Percentiles rank a stretch among this genome's conserved stretches.
Evolutionary conservation across 2,888 invertebrate species (phyloP).

Genomic region (Hyles lineata): DNA sequence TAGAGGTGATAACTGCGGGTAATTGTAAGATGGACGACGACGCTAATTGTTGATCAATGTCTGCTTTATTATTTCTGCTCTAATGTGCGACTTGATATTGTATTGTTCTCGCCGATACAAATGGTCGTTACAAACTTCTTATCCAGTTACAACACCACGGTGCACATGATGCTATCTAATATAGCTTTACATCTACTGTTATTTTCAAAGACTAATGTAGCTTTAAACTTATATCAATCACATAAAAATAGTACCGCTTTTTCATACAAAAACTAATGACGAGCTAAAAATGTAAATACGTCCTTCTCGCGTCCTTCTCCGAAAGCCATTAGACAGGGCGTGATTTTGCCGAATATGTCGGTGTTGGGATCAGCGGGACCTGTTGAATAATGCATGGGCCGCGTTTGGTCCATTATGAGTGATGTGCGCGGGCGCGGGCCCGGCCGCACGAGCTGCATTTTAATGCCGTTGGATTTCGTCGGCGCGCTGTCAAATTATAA

Average conservation of each 20-base stretch:
- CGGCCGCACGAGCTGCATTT: constrained; percentile 81
- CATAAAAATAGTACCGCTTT: background rate
- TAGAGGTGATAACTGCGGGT: constrained; percentile 60
- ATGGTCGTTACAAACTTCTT: background rate
- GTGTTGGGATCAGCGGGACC: constrained; percentile 66
- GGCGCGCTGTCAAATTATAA: constrained; percentile 65
- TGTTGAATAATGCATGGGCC: constrained; percentile 77
- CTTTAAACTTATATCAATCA: background rate
- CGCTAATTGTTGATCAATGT: constrained; percentile 50
- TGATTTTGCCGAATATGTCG: constrained; percentile 56
- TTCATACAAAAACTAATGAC: background rate
- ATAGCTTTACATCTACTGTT: background rate
- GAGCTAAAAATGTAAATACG: constrained; percentile 11
- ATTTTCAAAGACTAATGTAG: background rate
- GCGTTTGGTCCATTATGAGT: constrained; percentile 71
- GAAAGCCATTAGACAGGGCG: constrained; percentile 32
- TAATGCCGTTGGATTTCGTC: constrained; percentile 69
- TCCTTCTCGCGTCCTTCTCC: constrained; percentile 36
- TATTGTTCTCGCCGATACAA: constrained; percentile 8
- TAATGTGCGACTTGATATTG: constrained; percentile 23
- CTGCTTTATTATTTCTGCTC: constrained; percentile 48
- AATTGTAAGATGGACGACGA: constrained; percentile 53
- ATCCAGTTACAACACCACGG: background rate
- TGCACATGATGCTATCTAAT: too few species aligned
- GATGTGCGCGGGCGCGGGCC: constrained; percentile 51